Evolutionary conservation across 2,888 invertebrate species (phyloP).

Genomic region (Parnassius apollo): DNA sequence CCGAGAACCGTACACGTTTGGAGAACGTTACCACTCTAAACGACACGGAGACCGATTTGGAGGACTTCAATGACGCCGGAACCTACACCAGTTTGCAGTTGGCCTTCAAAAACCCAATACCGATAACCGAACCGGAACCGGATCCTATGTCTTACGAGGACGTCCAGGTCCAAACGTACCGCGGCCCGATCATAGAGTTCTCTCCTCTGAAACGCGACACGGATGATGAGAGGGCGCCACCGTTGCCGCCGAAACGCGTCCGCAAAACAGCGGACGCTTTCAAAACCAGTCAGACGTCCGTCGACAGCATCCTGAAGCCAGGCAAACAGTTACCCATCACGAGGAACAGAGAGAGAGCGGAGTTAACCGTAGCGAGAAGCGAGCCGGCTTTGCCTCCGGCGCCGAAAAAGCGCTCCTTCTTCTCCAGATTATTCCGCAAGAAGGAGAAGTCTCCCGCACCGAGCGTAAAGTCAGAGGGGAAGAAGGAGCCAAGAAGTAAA

Average conservation of each 20-base stretch:
- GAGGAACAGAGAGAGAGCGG: constrained; percentile 46
- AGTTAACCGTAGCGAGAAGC: constrained; percentile 56
- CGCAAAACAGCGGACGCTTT: constrained; percentile 77
- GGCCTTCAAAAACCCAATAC: constrained; percentile 91
- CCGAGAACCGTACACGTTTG: constrained; percentile 85
- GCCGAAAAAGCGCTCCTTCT: constrained; percentile 71
- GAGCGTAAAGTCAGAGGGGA: constrained; percentile 61
- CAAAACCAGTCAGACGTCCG: constrained; percentile 68
- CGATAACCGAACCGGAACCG: constrained; percentile 74
- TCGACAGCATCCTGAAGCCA: constrained; percentile 64
- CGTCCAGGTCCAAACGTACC: constrained; percentile 70
- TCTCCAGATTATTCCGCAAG: constrained; percentile 70
- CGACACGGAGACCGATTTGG: constrained; percentile 73
- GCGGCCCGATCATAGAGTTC: constrained; percentile 78
- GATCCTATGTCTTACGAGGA: constrained; percentile 81
- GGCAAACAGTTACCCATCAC: constrained; percentile 59
- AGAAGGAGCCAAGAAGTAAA: constrained; percentile 55
- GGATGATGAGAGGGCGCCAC: constrained; percentile 84
- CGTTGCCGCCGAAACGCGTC: constrained; percentile 89
- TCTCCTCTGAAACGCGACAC: constrained; percentile 77
- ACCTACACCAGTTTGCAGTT: constrained; percentile 92
- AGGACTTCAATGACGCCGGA: constrained; percentile 88
- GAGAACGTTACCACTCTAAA: constrained; percentile 60
- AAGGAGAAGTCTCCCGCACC: constrained; percentile 72
- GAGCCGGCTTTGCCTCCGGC: constrained; percentile 70